These are phyloP conservation scores for Furcula furcula DNA, from an alignment of 2,888 invertebrate genomes.

Conservation along the genomic window DNA sequence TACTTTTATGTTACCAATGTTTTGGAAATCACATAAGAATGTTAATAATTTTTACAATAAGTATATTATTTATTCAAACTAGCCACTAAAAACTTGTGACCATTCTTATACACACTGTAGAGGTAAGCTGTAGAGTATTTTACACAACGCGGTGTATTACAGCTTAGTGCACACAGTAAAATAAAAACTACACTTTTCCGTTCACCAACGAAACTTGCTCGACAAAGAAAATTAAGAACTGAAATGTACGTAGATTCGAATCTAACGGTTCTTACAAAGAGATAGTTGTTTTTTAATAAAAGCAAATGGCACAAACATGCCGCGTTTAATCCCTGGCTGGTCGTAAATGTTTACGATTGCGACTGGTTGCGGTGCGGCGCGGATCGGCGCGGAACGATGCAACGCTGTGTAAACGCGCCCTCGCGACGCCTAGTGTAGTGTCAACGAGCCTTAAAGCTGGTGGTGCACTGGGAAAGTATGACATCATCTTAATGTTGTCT, in stretches of 20 bases:
- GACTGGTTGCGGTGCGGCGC: conserved; percentile 62
- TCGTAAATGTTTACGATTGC: conserved; percentile 78
- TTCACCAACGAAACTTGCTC: background rate
- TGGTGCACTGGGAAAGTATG: conserved; percentile 29
- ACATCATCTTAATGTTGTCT: too few species aligned
- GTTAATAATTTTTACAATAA: too few species aligned
- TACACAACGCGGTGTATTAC: too few species aligned
- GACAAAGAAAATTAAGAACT: conserved; percentile 11
- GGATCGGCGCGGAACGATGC: background rate
- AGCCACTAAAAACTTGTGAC: too few species aligned
- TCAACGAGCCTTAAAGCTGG: conserved; percentile 43
- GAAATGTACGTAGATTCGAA: conserved; percentile 3
- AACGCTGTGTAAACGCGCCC: conserved; percentile 53
- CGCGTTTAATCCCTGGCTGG: conserved; percentile 66
- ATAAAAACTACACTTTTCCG: background rate
- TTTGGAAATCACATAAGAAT: too few species aligned
- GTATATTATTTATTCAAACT: too few species aligned
- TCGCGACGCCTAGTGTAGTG: conserved; percentile 68
- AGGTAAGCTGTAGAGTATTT: too few species aligned
- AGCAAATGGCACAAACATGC: conserved; percentile 57
- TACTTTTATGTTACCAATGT: too few species aligned
- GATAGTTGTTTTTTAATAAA: conserved; percentile 65
- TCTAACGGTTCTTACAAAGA: conserved; percentile 24
- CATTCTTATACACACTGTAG: too few species aligned
- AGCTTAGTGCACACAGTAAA: background rate